phyloP scores from a whole-genome alignment of 2,113 vertebrate species.

The Anas platyrhynchos region DNA sequence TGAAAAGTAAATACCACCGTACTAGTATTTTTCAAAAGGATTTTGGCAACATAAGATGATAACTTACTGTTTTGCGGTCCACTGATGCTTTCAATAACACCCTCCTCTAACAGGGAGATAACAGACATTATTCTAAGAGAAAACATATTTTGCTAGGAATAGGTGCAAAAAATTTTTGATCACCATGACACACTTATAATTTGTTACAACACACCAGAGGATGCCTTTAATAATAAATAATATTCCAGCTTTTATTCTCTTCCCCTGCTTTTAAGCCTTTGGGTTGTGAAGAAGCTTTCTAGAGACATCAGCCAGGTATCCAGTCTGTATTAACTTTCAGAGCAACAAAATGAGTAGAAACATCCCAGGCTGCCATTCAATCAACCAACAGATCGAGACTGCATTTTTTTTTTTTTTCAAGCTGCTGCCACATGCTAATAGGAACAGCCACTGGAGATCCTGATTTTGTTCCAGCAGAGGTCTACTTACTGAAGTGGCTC shows the following conservation, averaged over 20 bases:
- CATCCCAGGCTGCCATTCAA: not conserved
- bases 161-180: not conserved
- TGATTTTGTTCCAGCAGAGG: not conserved
- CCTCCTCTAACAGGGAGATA: not conserved
- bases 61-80: not conserved
- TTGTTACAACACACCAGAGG: not conserved
- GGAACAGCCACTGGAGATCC: not conserved
- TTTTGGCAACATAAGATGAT: not conserved
- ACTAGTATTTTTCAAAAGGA: not conserved
- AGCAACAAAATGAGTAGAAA: not conserved
- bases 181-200: not conserved
- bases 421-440: not conserved
- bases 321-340: not conserved
- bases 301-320: not conserved
- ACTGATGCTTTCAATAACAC: not conserved
- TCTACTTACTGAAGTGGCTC: not conserved
- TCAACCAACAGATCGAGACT: not conserved
- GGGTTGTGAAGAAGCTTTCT: not conserved
- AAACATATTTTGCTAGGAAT: not conserved
- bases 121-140: not conserved
- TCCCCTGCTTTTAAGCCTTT: not conserved
- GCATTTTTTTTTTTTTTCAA: not conserved
- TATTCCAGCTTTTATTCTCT: not conserved
- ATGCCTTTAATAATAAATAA: not conserved
- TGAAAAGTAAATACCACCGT: conserved; percentile 10